A percentile compares a stretch with the other conserved stretches of the same genome.
These are phyloP conservation scores for Zapus hudsonius DNA, from an alignment of 2,113 vertebrate species.

Conservation along the genomic window DNA sequence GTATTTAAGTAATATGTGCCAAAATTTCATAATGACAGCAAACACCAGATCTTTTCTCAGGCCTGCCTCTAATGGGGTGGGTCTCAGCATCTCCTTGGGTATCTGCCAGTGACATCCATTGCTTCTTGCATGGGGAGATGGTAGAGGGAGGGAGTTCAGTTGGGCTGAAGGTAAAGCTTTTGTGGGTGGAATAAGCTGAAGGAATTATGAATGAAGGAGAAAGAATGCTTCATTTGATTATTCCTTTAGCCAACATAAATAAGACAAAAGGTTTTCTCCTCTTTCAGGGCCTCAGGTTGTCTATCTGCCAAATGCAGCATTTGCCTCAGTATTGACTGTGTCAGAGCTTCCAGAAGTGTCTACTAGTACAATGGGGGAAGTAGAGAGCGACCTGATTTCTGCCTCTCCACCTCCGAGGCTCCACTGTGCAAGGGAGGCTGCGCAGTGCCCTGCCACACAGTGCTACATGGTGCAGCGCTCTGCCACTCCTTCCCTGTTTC, in stretches of 20 bases:
- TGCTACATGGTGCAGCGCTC: too few species aligned
- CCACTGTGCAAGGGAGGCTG: too few species aligned
- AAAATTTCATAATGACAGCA: too few species aligned
- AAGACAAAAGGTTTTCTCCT: neutral
- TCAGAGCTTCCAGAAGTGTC: neutral
- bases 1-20: neutral
- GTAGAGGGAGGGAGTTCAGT: accelerated
- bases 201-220: neutral
- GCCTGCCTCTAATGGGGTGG: too few species aligned
- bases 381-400: neutral
- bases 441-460: too few species aligned
- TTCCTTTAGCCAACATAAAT: neutral
- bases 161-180: neutral
- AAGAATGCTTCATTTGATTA: neutral
- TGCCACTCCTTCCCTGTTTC: neutral
- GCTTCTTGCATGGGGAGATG: neutral
- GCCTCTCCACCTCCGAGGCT: neutral
- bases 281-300: neutral
- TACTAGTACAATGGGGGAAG: accelerated
- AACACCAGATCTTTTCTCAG: neutral
- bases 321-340: neutral
- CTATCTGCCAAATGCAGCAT: neutral
- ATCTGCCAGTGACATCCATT: too few species aligned
- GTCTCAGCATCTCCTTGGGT: too few species aligned
- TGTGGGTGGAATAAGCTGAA: neutral